Conservation (phyloP, 2,888 invertebrate species). For the Ectropis crepuscularia region DNA sequence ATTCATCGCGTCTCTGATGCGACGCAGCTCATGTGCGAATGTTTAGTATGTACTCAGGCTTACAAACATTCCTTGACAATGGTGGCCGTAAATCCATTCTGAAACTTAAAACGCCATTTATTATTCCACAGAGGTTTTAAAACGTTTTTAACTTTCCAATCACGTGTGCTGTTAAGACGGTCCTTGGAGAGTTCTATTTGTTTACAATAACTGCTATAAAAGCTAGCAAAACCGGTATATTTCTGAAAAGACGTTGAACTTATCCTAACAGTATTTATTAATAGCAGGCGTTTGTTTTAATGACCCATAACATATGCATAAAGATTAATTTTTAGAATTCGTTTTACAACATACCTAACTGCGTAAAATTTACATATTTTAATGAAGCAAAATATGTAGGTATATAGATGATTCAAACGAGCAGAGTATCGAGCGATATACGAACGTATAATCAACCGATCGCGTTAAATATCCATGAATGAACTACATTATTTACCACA, state of each 20-base stretch:
- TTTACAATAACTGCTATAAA: conserved; percentile 19
- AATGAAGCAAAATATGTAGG: conserved; percentile 1
- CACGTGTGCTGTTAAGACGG: conserved; percentile 25
- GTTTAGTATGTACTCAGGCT: neutral
- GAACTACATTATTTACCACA: too few relatives aligned
- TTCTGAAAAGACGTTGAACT: conserved; percentile 13
- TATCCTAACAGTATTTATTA: conserved; percentile 17
- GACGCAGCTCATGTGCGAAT: neutral
- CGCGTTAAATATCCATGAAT: too few relatives aligned
- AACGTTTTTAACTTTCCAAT: conserved; percentile 27
- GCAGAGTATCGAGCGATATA: neutral
- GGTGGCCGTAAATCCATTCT: neutral
- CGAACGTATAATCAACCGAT: too few relatives aligned
- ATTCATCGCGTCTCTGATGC: neutral
- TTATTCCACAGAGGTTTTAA: conserved; percentile 34
- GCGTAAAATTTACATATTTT: conserved; percentile 4
- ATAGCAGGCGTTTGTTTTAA: conserved; percentile 14
- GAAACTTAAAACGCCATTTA: conserved; percentile 18
- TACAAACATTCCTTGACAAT: conserved; percentile 5
- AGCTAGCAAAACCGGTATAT: neutral
- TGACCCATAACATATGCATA: conserved; percentile 10
- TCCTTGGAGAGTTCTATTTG: conserved; percentile 9
- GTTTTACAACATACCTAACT: conserved; percentile 1
- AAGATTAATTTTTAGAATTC: conserved; percentile 16
- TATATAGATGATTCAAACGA: neutral